A percentile compares a stretch with the other conserved stretches of the same genome.
Conservation (phyloP, 2,113 vertebrate species). For the Platichthys stellatus region DNA sequence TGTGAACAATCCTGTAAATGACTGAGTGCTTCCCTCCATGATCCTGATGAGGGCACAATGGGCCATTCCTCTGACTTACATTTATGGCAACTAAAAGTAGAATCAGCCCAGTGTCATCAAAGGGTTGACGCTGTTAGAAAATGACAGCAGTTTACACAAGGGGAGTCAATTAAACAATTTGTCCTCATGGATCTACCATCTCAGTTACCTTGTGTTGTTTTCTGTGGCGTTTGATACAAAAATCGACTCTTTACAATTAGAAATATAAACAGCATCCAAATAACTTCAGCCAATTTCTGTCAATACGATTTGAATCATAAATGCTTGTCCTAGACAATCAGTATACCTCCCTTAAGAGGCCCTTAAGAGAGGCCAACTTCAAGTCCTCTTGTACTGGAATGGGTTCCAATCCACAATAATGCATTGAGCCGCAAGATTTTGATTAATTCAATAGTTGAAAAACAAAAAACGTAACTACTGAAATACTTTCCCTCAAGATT, state of each 20-base stretch:
- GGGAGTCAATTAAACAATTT: background rate
- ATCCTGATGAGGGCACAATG: background rate
- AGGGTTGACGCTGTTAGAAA: background rate
- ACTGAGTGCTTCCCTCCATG: slow-evolving; percentile 9
- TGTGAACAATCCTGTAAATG: slow-evolving; percentile 18
- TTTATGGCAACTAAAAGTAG: background rate
- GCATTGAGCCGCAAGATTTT: background rate
- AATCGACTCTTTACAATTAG: background rate
- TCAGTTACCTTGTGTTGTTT: background rate
- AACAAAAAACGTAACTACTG: background rate
- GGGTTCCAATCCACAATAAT: background rate
- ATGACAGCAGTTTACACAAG: background rate
- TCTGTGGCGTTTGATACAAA: slow-evolving; percentile 5
- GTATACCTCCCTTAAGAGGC: too few species aligned
- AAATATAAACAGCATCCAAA: background rate
- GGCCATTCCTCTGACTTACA: background rate
- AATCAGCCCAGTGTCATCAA: background rate
- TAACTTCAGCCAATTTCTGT: background rate
- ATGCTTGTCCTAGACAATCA: too few species aligned
- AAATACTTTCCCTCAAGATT: background rate
- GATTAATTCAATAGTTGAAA: background rate
- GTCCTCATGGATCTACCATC: background rate
- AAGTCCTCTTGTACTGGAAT: background rate
- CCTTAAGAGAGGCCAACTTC: background rate
- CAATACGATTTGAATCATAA: background rate